Base-by-base conservation (phyloP, 2,797 vertebrate genomes). In the Steatocranus sp. region DNA sequence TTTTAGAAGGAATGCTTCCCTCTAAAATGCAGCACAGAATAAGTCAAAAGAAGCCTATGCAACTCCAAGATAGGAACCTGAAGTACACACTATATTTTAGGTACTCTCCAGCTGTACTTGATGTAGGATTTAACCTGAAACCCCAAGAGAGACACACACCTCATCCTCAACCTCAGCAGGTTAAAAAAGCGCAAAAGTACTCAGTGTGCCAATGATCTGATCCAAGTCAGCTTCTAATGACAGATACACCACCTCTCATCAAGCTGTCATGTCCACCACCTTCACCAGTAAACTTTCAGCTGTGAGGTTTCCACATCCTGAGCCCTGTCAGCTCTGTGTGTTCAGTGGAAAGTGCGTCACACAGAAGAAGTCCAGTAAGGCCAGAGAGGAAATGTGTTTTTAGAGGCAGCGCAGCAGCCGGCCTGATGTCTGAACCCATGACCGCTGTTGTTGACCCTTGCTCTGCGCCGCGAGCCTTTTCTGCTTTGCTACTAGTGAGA, bases 321-420 rank as follows among this genome's bases (percentile, higher is more conserved):
- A 86, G 81, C 87, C 66, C 82, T 84, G 85, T 89, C 87, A 81
- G 75, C 30, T 51, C 82, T 50, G 82, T 77, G 83, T 77, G 77
- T 86, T 93, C 82, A 25, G 74, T 86, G 80, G 88, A 94, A 94
- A 86, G 85, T 92, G 90, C 88, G 93, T 95, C 95, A 94, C 86
- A 30, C 66, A 53, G 86, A 84, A 75, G 78, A 51, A 85, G 90
- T 89, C 78, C 91, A 91, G 91, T 85, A 80, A 90, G 70, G 75
- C 80, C 11, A 2, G 81, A 83, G 87, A 90, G 93, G 92, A 94
- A 94, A 90, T 84, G 74, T 84, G 89, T 87, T 84, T 85, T 85
- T 80, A 87, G 51, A 30, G 79, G 83, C 83, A 58, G 75, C 27
- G 3, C 54, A 83, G 85, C 23, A 17, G 77, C 81, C 15, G 56